phyloP scores from a whole-genome alignment of 2,888 invertebrate genomes.

The Polydrusus tereticollis region DNA sequence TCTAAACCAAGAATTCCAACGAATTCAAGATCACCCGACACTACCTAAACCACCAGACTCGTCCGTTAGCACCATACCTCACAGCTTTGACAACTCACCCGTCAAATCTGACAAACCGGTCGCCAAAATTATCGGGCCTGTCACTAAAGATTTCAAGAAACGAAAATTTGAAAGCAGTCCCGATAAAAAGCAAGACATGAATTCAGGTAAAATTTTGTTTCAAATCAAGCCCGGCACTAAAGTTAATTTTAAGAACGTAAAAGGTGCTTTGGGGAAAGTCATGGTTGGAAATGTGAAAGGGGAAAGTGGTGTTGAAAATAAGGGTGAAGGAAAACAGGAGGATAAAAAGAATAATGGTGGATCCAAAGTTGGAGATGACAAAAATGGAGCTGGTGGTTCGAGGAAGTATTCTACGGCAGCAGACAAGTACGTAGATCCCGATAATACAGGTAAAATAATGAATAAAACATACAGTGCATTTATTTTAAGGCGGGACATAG shows the following conservation, averaged over 20 bases:
- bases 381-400: slow-evolving; percentile 4
- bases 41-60: not conserved
- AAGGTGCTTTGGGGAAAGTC: not conserved
- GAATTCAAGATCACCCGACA: not conserved
- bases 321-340: not conserved
- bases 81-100: not conserved
- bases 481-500: no score
- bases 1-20: slow-evolving; percentile 31
- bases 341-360: not conserved
- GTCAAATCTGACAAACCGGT: slow-evolving; percentile 4
- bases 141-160: not conserved
- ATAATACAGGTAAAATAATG: not conserved
- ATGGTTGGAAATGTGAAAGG: not conserved
- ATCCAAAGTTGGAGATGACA: not conserved
- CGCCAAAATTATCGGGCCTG: not conserved
- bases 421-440: not conserved
- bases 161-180: not conserved
- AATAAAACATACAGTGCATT: no score
- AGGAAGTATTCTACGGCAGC: slow-evolving; percentile 1
- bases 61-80: not conserved
- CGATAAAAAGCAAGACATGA: not conserved
- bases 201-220: not conserved
- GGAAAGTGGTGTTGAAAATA: not conserved
- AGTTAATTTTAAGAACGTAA: not conserved
- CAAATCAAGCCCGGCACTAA: not conserved